Base-by-base conservation (phyloP, 2,797 vertebrate genomes). In the Sebastes aleutianus region DNA sequence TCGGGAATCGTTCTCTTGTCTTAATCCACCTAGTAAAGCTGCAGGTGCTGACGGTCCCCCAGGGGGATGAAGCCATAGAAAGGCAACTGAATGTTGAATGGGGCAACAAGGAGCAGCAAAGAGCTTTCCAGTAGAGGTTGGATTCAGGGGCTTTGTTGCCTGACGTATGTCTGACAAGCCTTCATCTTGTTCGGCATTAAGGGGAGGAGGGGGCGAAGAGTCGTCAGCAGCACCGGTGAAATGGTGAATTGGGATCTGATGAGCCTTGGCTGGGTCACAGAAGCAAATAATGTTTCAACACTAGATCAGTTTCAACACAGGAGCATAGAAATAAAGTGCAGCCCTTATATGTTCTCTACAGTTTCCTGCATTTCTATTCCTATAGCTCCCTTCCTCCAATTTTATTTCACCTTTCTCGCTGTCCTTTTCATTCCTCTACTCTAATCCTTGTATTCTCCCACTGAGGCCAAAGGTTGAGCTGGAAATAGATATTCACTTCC, bases 401-500 rank as follows among this genome's bases (percentile, higher is more conserved):
- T 43, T 4, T n/a, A 32, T 56, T 34, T 83, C 59, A 14, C n/a
- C 65, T 63, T 70, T 65, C 39, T 9, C 3, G 5, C 47, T 36
- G 20, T 64, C 67, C 36, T 78, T 64, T 76, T 80, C 76, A 53
- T 50, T 71, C 68, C 27, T 65, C 73, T 64, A 32, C 56, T 78
- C 34, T 70, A 61, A 80, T 83, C 82, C 65, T 31, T 43, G 13
- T 69, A 29, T 62, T 78, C 27, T 71, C 39, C 1, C 58, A 62
- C 29, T 31, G 54, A 66, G 68, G 67, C 71, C 36, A 76, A 68
- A 80, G 67, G 50, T 69, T 78, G 27, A 83, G 58, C 36, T 79
- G 50, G 20, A 80, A 84, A 91, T 78, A 78, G 34, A 75, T 66
- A 63, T 68, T 62, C 56, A 27, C 34, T 50, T 27, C 63, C 83